Evolutionary conservation across 2,113 vertebrate genomes (phyloP).

Genomic region (Suricata suricatta): DNA sequence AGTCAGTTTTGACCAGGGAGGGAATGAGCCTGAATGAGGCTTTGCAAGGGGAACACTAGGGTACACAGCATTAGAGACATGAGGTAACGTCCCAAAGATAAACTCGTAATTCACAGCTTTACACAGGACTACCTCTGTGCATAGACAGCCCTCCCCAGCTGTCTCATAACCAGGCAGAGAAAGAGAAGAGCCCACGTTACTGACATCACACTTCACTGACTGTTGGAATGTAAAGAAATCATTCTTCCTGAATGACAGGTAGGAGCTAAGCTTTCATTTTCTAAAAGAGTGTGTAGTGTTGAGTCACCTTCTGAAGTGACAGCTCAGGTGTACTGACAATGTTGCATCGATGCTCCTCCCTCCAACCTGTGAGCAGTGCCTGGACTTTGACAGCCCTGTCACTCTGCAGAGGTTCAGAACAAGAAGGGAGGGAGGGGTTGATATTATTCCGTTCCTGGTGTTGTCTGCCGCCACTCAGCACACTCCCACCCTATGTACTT

Average conservation of each 20-base stretch:
- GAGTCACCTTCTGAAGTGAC: background rate
- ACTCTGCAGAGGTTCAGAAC: background rate
- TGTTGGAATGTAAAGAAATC: background rate
- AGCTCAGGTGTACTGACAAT: background rate
- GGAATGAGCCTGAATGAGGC: background rate
- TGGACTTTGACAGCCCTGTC: background rate
- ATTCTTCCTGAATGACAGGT: background rate
- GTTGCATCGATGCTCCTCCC: rapidly evolving
- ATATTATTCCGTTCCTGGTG: too few species aligned
- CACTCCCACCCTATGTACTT: background rate
- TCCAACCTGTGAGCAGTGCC: background rate
- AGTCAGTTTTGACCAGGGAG: background rate
- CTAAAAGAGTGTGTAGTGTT: background rate
- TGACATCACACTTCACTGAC: background rate
- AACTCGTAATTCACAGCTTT: background rate
- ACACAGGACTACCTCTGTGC: background rate
- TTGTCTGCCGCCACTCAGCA: background rate
- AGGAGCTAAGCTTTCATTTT: background rate
- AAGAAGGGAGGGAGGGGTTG: background rate
- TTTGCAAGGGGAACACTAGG: background rate
- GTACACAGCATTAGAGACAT: too few species aligned
- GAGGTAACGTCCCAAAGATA: background rate
- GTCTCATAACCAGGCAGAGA: background rate
- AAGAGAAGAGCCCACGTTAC: background rate
- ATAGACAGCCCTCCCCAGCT: background rate